phyloP scores from a whole-genome alignment of 1,140 invertebrate genomes.

The Cardiocondyla obscurior region DNA sequence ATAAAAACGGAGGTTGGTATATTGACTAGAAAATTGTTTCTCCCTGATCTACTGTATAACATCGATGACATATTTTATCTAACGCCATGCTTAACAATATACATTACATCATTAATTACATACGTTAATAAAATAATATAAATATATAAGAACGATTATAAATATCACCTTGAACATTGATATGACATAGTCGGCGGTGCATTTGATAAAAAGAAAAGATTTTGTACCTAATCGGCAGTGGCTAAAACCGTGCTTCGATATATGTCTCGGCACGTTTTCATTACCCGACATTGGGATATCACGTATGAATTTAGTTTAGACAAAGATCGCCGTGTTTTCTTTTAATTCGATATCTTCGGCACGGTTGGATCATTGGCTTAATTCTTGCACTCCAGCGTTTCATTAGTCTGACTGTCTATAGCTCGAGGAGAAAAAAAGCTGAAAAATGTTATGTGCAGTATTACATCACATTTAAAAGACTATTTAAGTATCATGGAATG shows the following conservation, averaged over 20 bases:
- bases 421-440: slow-evolving; percentile 82
- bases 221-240: slow-evolving; percentile 1
- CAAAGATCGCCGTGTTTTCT: slow-evolving; percentile 1
- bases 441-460: slow-evolving; percentile 77
- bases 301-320: slow-evolving; percentile 34
- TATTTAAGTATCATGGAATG: slow-evolving; percentile 50
- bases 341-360: slow-evolving; percentile 34
- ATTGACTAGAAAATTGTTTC: slow-evolving; percentile 45
- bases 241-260: neutral
- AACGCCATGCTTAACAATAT: slow-evolving; percentile 22
- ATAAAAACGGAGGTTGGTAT: slow-evolving; percentile 13
- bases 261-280: neutral
- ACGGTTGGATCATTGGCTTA: slow-evolving; percentile 63
- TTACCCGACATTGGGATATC: neutral
- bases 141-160: slow-evolving; percentile 26
- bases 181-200: neutral
- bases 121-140: slow-evolving; percentile 26
- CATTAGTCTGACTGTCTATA: slow-evolving; percentile 75
- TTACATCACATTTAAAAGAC: slow-evolving; percentile 70
- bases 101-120: slow-evolving; percentile 1
- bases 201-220: neutral
- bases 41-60: neutral
- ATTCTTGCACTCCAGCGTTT: slow-evolving; percentile 78
- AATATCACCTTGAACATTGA: slow-evolving; percentile 21
- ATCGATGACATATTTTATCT: slow-evolving; percentile 2